These are phyloP conservation scores for Diphyllodes magnificus DNA, from an alignment of 2,113 vertebrate genomes.

Conservation along the genomic window DNA sequence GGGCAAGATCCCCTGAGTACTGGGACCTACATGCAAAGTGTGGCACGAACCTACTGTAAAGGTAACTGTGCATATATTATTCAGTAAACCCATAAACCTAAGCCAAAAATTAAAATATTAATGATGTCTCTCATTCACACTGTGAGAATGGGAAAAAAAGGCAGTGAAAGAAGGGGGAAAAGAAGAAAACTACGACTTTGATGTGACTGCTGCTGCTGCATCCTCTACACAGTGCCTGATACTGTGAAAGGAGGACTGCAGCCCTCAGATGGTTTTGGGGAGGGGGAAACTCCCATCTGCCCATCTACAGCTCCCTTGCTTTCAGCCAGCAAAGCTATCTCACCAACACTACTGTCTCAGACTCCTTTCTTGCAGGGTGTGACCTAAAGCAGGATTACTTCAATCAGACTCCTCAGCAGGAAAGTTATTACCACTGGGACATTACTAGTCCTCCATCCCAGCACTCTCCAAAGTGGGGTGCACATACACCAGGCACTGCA, in stretches of 20 bases:
- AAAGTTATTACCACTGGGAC: background rate
- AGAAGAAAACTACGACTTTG: background rate
- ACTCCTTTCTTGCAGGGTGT: background rate
- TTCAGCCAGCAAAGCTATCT: background rate
- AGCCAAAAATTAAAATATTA: background rate
- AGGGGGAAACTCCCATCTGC: background rate
- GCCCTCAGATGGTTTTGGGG: background rate
- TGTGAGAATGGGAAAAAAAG: background rate
- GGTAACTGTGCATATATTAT: rapidly evolving
- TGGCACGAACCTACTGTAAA: background rate
- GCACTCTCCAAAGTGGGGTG: background rate
- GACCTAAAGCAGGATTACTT: background rate
- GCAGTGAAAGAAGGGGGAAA: background rate
- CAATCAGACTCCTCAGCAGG: background rate
- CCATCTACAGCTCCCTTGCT: background rate
- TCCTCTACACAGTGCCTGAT: rapidly evolving
- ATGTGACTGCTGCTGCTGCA: background rate
- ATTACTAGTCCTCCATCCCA: background rate
- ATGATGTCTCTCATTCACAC: background rate
- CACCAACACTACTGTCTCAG: background rate
- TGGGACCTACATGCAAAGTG: background rate
- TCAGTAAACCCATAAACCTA: background rate
- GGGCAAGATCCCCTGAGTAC: background rate
- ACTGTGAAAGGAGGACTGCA: background rate
- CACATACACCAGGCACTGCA: rapidly evolving